Evolutionary conservation across 2,888 invertebrate genomes (phyloP), one percentile per base, ranked within the genome.

Genomic region (Xiphydria camelus): DNA sequence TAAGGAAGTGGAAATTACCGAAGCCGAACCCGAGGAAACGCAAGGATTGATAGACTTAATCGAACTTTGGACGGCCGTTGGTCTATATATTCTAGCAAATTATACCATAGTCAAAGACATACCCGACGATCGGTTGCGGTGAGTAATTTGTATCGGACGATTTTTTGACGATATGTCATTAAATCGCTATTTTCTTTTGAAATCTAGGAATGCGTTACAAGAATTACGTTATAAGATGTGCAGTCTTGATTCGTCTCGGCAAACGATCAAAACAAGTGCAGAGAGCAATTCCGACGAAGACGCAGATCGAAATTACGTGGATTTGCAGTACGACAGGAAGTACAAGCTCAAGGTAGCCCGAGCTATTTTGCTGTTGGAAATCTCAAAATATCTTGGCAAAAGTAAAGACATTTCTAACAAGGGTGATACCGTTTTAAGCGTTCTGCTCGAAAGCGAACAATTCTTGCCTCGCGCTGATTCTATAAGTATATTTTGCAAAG

Each of bases 11-110:
- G 44, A 59, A 17, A 48, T 59, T 19, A 57, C 55, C 29, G 62
- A 68, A 44, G 69, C 73, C 10, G 51, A 64, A 39, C 47, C 51
- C 4, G 61, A 65, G 20, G 59, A 59, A 29, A 34, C 42, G 3
- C 53, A 62, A 25, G 51, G 52, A 18, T 55, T 73, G 20, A 49
- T 49, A 12, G 59, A 70, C 36, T 53, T 69, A 19, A 58, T 73
- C 2, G 70, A 74, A 49, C 45, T 73, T 3, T 75, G 74, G 74
- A 66, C 65, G n/a, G 63, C 69, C 6, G 49, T 66, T 33, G 61
- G 62, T 41, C 59, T 73, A 10, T 73, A 73, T 25, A 57, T 61
- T 17, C 57, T 62, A 29, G 64, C 64, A 19, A 59, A 65, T 37
- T 64, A 64, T 43, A 21, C 37, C 20, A 35, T 53, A 2, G 59